A percentile compares a stretch with the other conserved stretches of the same genome.
These are phyloP conservation scores for Dicerorhinus sumatrensis DNA, from an alignment of 2,113 vertebrate species.

Conservation along the genomic window DNA sequence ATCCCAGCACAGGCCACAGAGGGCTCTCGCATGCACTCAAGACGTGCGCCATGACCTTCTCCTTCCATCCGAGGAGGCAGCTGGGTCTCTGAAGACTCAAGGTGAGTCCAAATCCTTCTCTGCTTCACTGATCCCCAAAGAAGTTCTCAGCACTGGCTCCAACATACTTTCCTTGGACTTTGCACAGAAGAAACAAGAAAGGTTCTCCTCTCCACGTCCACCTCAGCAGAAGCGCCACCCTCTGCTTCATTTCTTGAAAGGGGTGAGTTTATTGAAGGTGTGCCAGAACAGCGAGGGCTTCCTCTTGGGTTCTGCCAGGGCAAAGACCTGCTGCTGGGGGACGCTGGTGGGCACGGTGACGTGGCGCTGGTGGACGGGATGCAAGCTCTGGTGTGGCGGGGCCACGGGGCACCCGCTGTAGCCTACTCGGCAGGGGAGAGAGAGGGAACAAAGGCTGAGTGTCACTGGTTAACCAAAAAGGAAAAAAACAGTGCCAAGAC, in stretches of 20 bases:
- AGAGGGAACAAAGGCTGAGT: background rate
- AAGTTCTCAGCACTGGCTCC: background rate
- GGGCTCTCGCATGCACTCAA: accelerated
- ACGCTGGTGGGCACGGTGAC: constrained; percentile 96
- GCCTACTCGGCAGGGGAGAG: constrained; percentile 83
- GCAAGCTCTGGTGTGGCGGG: constrained; percentile 92
- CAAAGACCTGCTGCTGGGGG: constrained; percentile 97
- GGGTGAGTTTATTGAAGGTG: constrained; percentile 93
- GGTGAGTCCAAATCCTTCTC: background rate
- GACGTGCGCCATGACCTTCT: background rate
- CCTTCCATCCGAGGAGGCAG: background rate
- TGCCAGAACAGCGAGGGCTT: constrained; percentile 95
- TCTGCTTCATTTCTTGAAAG: constrained; percentile 93
- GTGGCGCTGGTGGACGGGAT: constrained; percentile 96
- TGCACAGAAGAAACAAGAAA: background rate
- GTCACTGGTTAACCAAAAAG: background rate
- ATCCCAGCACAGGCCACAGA: no score
- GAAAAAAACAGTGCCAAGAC: background rate
- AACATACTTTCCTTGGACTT: constrained; percentile 1
- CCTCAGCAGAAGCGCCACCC: background rate
- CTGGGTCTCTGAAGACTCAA: constrained; percentile 20
- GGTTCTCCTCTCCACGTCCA: background rate
- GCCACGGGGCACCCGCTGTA: constrained; percentile 89
- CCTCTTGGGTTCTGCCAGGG: constrained; percentile 95
- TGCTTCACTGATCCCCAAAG: background rate